Evolutionary conservation across 1,140 invertebrate species (phyloP).

Genomic region (Sipha flava): DNA sequence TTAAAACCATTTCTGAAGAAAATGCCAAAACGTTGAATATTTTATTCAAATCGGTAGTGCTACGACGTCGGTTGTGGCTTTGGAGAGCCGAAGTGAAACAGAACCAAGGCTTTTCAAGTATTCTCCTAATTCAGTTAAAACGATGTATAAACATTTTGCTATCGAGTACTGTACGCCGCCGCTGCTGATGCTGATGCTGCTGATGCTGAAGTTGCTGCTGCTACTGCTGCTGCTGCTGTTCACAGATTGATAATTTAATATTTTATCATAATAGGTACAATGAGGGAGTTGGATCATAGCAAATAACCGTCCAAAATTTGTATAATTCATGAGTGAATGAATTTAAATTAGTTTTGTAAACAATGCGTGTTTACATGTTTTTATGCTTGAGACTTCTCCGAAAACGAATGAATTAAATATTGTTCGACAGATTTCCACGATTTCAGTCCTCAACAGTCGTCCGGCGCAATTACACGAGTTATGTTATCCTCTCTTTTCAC

Average conservation of each 20-base stretch:
- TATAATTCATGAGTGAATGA: not conserved
- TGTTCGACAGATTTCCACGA: no score
- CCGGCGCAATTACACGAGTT: no score
- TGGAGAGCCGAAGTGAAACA: not conserved
- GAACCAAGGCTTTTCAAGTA: not conserved
- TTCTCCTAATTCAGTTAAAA: not conserved
- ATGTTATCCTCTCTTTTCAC: no score
- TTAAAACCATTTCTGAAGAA: constrained; percentile 19
- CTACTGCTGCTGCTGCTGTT: not conserved
- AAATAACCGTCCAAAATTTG: not conserved
- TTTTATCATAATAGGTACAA: not conserved
- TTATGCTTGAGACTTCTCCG: not conserved
- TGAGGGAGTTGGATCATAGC: not conserved
- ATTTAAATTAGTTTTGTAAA: not conserved
- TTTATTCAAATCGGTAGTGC: constrained; percentile 2
- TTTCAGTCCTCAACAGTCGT: no score
- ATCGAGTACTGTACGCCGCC: not conserved
- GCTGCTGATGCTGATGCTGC: not conserved
- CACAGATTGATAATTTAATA: constrained; percentile 3
- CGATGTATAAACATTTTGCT: not conserved
- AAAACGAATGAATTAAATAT: not conserved
- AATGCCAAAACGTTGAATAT: constrained; percentile 19
- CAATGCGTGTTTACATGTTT: not conserved
- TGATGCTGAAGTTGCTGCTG: not conserved
- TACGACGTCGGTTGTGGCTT: not conserved